A percentile compares a stretch with the other conserved stretches of the same genome.
phyloP scores from a whole-genome alignment of 2,797 vertebrate genomes.

The Molossus alvarezi region DNA sequence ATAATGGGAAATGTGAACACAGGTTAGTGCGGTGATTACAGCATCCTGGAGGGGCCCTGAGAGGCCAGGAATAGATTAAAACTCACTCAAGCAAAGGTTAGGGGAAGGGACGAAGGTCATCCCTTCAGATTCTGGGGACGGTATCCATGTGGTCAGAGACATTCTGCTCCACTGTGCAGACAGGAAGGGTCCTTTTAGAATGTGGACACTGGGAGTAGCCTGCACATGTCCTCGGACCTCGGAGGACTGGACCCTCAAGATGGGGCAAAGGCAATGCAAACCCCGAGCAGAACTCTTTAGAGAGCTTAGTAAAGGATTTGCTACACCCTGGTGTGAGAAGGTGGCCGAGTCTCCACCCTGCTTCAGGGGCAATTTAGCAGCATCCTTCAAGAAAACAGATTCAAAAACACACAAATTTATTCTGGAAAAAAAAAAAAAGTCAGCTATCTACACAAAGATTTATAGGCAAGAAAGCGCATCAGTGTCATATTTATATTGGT shows the following conservation, averaged over 20 bases:
- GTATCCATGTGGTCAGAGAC: background rate
- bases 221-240: background rate
- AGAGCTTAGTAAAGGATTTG: background rate
- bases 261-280: background rate
- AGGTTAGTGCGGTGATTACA: conserved; percentile 86
- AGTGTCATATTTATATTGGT: background rate
- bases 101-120: conserved; percentile 56
- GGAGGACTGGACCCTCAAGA: background rate
- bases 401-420: background rate
- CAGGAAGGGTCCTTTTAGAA: background rate
- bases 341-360: background rate
- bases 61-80: conserved; percentile 77
- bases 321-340: background rate
- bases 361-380: background rate
- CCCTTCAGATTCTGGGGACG: conserved; percentile 10
- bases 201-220: background rate
- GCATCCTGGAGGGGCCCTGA: conserved; percentile 74
- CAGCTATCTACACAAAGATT: background rate
- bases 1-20: conserved; percentile 86
- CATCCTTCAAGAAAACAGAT: background rate
- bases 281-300: background rate
- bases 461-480: background rate
- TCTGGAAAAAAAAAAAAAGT: background rate
- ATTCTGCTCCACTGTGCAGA: background rate
- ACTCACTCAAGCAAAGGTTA: conserved; percentile 66